phyloP scores from a whole-genome alignment of 1,140 invertebrate species.

The Calliopsis andreniformis region DNA sequence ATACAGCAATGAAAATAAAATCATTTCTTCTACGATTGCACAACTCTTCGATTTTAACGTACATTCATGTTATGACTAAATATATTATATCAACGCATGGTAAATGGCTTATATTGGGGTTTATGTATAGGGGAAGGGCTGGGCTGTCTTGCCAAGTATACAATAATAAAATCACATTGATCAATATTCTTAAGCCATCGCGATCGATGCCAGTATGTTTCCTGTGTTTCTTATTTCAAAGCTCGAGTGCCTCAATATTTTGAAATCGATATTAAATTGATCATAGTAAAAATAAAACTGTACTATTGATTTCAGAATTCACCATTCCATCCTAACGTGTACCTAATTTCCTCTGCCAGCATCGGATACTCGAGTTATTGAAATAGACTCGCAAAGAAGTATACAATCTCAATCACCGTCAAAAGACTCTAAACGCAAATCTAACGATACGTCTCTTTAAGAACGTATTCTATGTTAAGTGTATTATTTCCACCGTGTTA shows the following conservation, averaged over 20 bases:
- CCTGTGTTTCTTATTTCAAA: constrained; percentile 7
- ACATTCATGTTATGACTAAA: constrained; percentile 47
- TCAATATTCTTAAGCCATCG: constrained; percentile 26
- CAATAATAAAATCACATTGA: constrained; percentile 58
- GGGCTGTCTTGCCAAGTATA: constrained; percentile 46
- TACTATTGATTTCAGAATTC: not conserved
- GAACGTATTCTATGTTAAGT: constrained; percentile 1
- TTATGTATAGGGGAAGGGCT: constrained; percentile 63
- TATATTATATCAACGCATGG: constrained; percentile 25
- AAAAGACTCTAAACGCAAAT: not conserved
- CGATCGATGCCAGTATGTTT: constrained; percentile 15
- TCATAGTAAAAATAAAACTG: not conserved
- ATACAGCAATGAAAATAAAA: constrained; percentile 54
- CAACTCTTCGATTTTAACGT: constrained; percentile 42
- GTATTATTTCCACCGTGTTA: constrained; percentile 3
- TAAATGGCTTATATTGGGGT: constrained; percentile 60
- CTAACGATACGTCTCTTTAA: no score
- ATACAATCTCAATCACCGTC: not conserved
- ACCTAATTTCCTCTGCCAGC: not conserved
- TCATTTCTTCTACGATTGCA: constrained; percentile 49
- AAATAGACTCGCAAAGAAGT: not conserved
- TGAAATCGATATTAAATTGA: constrained; percentile 16
- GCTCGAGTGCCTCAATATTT: not conserved
- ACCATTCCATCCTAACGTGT: not conserved
- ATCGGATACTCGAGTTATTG: not conserved